phyloP scores from a whole-genome alignment of 2,113 vertebrate genomes.

The Oophaga pumilio region DNA sequence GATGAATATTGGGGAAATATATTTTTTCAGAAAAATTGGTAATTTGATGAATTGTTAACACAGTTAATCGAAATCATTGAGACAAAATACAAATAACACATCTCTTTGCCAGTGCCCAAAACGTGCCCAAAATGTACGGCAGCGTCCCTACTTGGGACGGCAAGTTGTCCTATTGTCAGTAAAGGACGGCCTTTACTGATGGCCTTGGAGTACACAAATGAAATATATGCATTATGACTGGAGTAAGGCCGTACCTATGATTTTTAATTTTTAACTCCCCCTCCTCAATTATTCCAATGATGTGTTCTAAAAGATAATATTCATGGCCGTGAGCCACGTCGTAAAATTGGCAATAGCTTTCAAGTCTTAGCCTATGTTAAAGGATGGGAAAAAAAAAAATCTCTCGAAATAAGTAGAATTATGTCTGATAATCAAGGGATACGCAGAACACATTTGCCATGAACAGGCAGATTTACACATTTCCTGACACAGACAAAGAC shows the following conservation, averaged over 20 bases:
- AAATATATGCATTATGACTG: slow-evolving; percentile 24
- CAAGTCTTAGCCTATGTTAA: background rate
- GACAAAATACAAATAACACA: background rate
- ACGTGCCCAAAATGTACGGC: background rate
- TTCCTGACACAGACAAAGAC: slow-evolving; percentile 42
- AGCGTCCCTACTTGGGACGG: slow-evolving; percentile 10
- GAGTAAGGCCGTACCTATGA: background rate
- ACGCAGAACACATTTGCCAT: slow-evolving; percentile 1
- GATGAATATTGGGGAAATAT: background rate
- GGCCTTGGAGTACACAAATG: slow-evolving; percentile 16
- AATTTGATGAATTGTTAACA: background rate
- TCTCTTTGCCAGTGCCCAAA: slow-evolving; percentile 12
- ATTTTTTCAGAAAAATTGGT: background rate
- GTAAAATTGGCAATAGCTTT: slow-evolving; percentile 10
- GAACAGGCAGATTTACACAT: slow-evolving; percentile 40
- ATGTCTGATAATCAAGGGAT: background rate
- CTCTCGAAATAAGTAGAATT: slow-evolving; percentile 20
- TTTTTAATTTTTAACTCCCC: slow-evolving; percentile 11
- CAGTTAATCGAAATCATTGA: background rate
- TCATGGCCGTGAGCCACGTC: background rate
- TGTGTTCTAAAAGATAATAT: background rate
- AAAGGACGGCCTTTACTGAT: too few relatives aligned
- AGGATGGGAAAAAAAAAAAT: background rate
- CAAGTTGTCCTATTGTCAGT: slow-evolving; percentile 12
- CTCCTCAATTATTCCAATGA: background rate